Percentiles rank a stretch among this genome's conserved stretches.
Conservation (phyloP, 2,888 invertebrate genomes). For the Parnassius smintheus region DNA sequence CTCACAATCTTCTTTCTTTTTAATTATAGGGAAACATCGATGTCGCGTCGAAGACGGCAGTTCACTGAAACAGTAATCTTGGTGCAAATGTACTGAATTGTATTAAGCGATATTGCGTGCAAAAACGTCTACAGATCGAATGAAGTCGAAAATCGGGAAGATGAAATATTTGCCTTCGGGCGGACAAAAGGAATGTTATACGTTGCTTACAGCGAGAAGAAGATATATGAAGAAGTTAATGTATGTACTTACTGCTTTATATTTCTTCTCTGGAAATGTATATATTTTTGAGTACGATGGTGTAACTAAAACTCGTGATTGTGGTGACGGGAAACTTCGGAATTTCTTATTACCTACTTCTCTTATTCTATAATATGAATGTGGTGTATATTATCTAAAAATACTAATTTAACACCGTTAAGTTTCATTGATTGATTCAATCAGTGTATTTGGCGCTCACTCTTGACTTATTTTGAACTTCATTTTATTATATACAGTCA, state of each 20-base stretch:
- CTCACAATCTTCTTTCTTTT: conserved; percentile 64
- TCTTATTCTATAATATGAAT: too few relatives aligned
- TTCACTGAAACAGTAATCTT: conserved; percentile 29
- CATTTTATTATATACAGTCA: too few relatives aligned
- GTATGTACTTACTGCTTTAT: conserved; percentile 69
- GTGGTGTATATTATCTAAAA: too few relatives aligned
- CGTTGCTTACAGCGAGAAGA: conserved; percentile 81
- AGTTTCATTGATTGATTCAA: too few relatives aligned
- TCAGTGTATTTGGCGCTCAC: too few relatives aligned
- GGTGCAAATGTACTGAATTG: conserved; percentile 28
- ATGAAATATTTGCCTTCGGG: conserved; percentile 83
- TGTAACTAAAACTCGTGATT: too few relatives aligned
- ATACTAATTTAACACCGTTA: too few relatives aligned
- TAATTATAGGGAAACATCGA: conserved; percentile 43
- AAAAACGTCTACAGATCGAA: conserved; percentile 52
- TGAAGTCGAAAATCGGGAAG: conserved; percentile 77
- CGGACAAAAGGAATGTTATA: conserved; percentile 82
- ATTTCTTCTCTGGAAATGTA: conserved; percentile 3
- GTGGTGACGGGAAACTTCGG: too few relatives aligned
- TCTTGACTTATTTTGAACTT: too few relatives aligned
- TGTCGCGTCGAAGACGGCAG: conserved; percentile 27
- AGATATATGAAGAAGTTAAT: conserved; percentile 84
- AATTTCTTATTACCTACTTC: too few relatives aligned
- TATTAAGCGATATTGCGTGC: conserved; percentile 35
- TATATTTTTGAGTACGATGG: background rate